A percentile compares a stretch with the other conserved stretches of the same genome.
Conservation (phyloP, 2,888 invertebrate genomes). For the Xylocampa areola region DNA sequence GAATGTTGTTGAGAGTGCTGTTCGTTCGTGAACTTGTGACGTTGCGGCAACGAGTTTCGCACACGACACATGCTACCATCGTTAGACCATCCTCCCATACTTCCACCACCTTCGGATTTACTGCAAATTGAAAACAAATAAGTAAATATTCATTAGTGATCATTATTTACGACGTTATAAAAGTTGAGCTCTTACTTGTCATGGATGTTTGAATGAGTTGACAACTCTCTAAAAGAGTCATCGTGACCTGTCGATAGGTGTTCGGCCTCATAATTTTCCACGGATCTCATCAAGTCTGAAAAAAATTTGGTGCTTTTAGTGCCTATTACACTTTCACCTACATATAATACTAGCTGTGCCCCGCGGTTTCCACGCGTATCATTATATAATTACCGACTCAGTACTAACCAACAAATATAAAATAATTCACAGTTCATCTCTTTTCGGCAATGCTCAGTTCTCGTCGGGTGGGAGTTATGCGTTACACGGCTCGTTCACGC, state of each 20-base stretch:
- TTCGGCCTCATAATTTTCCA: conserved; percentile 83
- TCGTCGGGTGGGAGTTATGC: too few relatives aligned
- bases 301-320: conserved; percentile 26
- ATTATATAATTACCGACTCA: too few relatives aligned
- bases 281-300: conserved; percentile 85
- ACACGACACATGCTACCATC: conserved; percentile 85
- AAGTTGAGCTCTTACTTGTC: conserved; percentile 77
- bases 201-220: conserved; percentile 82
- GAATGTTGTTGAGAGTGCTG: conserved; percentile 78
- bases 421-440: too few relatives aligned
- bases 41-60: conserved; percentile 80
- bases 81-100: conserved; percentile 84
- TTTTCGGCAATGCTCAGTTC: too few relatives aligned
- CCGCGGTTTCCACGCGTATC: too few relatives aligned
- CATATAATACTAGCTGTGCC: too few relatives aligned
- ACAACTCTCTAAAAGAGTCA: conserved; percentile 76
- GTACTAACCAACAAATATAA: too few relatives aligned
- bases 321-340: too few relatives aligned
- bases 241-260: conserved; percentile 76
- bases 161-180: neutral
- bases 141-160: neutral
- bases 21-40: conserved; percentile 86
- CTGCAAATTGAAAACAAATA: conserved; percentile 57
- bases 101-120: conserved; percentile 85
- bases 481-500: too few relatives aligned